These are phyloP conservation scores for Mico argentatus DNA, from an alignment of 2,797 vertebrate species.

Conservation along the genomic window DNA sequence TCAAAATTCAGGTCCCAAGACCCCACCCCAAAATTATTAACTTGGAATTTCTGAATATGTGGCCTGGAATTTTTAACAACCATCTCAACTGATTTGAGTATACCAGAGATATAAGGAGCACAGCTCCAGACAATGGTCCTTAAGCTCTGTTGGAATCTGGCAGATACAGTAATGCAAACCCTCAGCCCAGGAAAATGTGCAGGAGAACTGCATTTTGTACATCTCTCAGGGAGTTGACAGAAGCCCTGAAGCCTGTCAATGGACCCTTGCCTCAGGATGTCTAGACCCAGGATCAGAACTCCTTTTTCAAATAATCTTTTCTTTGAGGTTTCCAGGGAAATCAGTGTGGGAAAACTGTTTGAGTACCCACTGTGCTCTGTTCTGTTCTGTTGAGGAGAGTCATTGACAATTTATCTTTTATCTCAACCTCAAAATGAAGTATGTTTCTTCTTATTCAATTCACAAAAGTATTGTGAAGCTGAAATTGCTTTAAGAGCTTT, in stretches of 20 bases:
- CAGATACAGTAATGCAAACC: background rate
- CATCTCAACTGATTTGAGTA: background rate
- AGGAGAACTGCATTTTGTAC: background rate
- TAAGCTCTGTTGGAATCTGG: background rate
- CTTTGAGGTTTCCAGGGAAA: background rate
- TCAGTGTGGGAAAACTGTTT: background rate
- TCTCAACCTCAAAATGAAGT: constrained; percentile 58
- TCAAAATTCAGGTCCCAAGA: background rate
- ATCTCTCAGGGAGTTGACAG: background rate
- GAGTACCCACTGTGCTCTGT: background rate
- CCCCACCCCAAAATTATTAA: background rate
- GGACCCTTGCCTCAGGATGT: background rate
- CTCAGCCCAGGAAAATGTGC: background rate
- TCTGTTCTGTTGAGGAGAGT: constrained; percentile 18
- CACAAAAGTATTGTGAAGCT: constrained; percentile 55
- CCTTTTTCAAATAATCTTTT: background rate
- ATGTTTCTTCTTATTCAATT: constrained; percentile 63
- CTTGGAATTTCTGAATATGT: background rate
- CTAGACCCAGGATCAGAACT: background rate
- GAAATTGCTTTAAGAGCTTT: constrained; percentile 70
- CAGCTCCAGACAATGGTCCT: background rate
- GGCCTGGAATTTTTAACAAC: background rate
- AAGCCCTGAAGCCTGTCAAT: background rate
- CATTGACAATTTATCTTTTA: constrained; percentile 59
- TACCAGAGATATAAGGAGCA: background rate